Conservation (phyloP, 2,113 vertebrate species). For the Alouatta palliata region DNA sequence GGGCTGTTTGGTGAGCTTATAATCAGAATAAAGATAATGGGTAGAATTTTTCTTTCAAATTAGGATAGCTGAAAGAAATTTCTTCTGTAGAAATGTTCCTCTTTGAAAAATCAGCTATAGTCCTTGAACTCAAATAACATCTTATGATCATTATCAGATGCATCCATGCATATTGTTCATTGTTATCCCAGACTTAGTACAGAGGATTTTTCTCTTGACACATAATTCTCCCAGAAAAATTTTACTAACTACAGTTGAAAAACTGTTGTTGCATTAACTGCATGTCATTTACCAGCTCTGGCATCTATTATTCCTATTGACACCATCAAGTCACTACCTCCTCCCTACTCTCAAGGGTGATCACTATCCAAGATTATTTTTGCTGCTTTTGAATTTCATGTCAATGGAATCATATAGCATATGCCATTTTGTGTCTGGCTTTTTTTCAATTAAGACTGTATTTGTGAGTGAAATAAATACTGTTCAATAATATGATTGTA, state of each 20-base stretch:
- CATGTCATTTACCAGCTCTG: background rate
- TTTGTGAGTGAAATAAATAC: background rate
- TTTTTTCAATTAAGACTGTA: background rate
- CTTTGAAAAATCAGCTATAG: conserved; percentile 6
- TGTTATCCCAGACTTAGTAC: background rate
- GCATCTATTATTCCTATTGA: background rate
- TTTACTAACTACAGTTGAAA: background rate
- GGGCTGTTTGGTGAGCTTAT: background rate
- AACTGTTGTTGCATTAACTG: background rate
- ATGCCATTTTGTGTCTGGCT: background rate
- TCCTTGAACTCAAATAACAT: conserved; percentile 44
- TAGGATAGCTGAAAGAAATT: background rate
- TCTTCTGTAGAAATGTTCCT: background rate
- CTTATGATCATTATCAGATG: background rate
- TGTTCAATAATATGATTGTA: background rate
- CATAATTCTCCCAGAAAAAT: background rate
- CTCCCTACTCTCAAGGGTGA: background rate
- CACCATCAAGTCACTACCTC: background rate
- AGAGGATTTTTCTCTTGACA: background rate
- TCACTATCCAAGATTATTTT: background rate
- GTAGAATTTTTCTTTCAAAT: background rate
- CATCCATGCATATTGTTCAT: background rate
- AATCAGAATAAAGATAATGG: conserved; percentile 24
- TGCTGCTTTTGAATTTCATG: conserved; percentile 28
- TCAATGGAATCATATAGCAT: background rate